A percentile compares a stretch with the other conserved stretches of the same genome.
phyloP scores from a whole-genome alignment of 2,888 invertebrate genomes.

The Osmoderma eremita region DNA sequence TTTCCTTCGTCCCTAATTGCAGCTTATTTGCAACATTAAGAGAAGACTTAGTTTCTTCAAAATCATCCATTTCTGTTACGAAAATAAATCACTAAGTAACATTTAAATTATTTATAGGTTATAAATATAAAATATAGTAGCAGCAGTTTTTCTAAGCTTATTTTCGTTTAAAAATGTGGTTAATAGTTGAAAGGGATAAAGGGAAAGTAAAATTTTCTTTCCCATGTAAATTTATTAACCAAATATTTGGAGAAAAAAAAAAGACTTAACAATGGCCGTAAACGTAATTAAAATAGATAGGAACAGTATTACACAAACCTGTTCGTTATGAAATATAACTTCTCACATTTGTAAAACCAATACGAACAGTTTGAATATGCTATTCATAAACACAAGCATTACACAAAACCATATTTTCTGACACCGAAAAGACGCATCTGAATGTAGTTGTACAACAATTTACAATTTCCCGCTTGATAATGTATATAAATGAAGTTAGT shows the following conservation, averaged over 20 bases:
- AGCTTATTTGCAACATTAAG: too few species aligned
- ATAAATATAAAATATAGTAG: slow-evolving; percentile 1
- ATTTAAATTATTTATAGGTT: slow-evolving; percentile 28
- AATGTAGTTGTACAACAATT: slow-evolving; percentile 37
- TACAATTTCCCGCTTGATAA: slow-evolving; percentile 42
- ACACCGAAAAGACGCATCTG: slow-evolving; percentile 41
- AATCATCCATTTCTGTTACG: slow-evolving; percentile 18
- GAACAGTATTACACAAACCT: slow-evolving; percentile 9
- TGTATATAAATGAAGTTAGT: slow-evolving; percentile 38
- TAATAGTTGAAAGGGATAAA: neutral
- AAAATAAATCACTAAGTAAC: slow-evolving; percentile 8
- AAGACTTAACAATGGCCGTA: neutral
- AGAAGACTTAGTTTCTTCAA: slow-evolving; percentile 7
- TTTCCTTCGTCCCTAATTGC: slow-evolving; percentile 2
- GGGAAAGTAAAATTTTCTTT: slow-evolving; percentile 5
- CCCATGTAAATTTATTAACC: slow-evolving; percentile 6
- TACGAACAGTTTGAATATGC: slow-evolving; percentile 1
- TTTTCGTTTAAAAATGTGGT: neutral
- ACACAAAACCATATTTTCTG: slow-evolving; percentile 39
- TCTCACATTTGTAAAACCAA: slow-evolving; percentile 12
- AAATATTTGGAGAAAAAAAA: slow-evolving; percentile 10
- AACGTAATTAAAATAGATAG: neutral
- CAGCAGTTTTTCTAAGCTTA: neutral
- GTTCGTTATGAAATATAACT: neutral
- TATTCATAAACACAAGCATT: slow-evolving; percentile 23